Base-by-base conservation (phyloP, 2,888 invertebrate genomes). In the Chrysina gloriosa region DNA sequence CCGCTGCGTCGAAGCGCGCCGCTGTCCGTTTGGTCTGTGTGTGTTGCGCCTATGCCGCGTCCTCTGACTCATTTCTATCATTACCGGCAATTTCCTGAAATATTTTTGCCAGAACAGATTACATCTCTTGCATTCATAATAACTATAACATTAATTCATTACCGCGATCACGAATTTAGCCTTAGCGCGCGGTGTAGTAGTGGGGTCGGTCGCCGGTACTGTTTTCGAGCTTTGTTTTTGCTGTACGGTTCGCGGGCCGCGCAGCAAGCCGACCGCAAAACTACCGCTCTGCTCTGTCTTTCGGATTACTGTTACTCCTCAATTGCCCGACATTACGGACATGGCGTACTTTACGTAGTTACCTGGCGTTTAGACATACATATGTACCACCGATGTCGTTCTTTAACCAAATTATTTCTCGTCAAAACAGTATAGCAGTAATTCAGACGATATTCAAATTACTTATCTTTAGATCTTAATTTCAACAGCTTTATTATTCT, bases 111-210 rank as follows among this genome's bases (percentile, higher is more conserved):
- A 9, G 42, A 63, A 63, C 61, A 67, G 67, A 67, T 67, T 67
- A 67, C 63, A 67, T 63, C 67, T 67, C 34, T 64, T 63, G 69
- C 69, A 69, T 69, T 67, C 69, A 67, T 71, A 71, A 71, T 65
- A 71, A 71, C 65, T 69, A 65, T 71, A 67, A 69, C 71, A 68
- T 71, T 70, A 71, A 71, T 71, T 71, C 71, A 71, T 71, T 71
- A 71, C 66, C 48, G 63, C 68, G 68, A 71, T 71, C 71, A 71
- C 71, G 71, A 71, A 71, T 71, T 71, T 70, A 70, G 71, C 71
- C 71, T 71, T 70, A 68, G 69, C 27, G 4, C 3, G 42, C 39
- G 39, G 56, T 27, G 9, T 61, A 21, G 21, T n/a, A 31, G 45
- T 61, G 9, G 45, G 16, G 42, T 58, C 58, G 42, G 58, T 42